A percentile compares a stretch with the other conserved stretches of the same genome.
Conservation (phyloP, 2,797 vertebrate genomes). For the Lithobates sylvaticus region DNA sequence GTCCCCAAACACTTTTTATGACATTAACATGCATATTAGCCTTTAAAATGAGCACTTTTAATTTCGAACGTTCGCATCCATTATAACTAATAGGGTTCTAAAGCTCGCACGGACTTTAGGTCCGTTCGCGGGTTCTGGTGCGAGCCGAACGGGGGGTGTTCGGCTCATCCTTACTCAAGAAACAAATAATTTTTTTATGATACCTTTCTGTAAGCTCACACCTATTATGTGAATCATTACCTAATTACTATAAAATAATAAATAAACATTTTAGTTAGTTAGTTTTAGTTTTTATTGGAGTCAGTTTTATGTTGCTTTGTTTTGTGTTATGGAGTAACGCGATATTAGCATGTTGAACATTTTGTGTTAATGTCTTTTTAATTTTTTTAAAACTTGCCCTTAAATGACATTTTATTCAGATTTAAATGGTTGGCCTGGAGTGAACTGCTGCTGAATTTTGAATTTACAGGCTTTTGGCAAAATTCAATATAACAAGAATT, state of each 20-base stretch:
- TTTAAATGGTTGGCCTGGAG: constrained; percentile 5
- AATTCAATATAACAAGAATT: constrained; percentile 13
- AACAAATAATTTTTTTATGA: no score
- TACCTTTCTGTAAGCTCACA: not conserved
- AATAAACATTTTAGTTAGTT: not conserved
- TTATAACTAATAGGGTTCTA: no score
- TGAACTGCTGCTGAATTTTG: constrained; percentile 11
- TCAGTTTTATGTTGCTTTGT: not conserved
- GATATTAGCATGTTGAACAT: constrained; percentile 7
- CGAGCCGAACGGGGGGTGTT: no score
- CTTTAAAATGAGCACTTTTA: no score
- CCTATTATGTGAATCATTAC: not conserved
- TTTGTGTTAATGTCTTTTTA: constrained; percentile 6
- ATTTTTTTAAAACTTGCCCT: not conserved
- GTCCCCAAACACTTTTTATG: no score
- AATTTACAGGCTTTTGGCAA: constrained; percentile 7
- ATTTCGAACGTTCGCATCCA: no score
- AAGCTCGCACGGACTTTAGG: no score
- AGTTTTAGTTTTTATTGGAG: no score
- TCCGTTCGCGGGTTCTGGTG: no score
- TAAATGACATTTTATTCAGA: constrained; percentile 6
- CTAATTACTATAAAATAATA: not conserved
- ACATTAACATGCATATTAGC: no score
- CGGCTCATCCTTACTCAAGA: no score
- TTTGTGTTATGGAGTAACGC: not conserved